Evolutionary conservation across 2,113 vertebrate species (phyloP).

Genomic region (Lonchura striata): DNA sequence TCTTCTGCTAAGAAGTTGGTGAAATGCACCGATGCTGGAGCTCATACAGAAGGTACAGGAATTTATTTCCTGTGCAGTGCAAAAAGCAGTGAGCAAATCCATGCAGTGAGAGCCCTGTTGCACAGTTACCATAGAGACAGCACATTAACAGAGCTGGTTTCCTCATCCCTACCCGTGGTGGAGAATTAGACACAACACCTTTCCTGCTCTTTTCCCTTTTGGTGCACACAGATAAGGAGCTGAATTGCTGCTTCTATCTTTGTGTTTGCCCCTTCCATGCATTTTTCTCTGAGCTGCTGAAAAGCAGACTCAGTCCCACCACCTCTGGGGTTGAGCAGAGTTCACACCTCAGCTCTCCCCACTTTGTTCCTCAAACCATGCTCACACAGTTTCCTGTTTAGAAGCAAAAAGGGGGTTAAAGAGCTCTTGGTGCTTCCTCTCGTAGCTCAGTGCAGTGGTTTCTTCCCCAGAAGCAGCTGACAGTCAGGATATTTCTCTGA

Average conservation of each 20-base stretch:
- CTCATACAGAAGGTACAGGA: fast-evolving
- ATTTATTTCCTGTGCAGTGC: background rate
- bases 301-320: background rate
- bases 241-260: background rate
- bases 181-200: background rate
- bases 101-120: background rate
- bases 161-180: background rate
- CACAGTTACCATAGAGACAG: slow-evolving; percentile 17
- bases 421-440: background rate
- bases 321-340: background rate
- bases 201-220: background rate
- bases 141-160: background rate
- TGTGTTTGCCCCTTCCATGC: fast-evolving
- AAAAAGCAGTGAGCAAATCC: background rate
- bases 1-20: background rate
- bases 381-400: slow-evolving; percentile 6
- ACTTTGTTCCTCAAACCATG: background rate
- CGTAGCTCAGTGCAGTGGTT: background rate
- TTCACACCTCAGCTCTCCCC: background rate
- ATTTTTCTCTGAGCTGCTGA: fast-evolving
- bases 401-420: background rate
- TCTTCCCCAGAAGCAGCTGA: background rate
- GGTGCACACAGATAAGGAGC: background rate
- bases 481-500: background rate
- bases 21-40: background rate